Evolutionary conservation across 1,140 invertebrate species (phyloP).

Genomic region (Eupristina koningsbergeri): DNA sequence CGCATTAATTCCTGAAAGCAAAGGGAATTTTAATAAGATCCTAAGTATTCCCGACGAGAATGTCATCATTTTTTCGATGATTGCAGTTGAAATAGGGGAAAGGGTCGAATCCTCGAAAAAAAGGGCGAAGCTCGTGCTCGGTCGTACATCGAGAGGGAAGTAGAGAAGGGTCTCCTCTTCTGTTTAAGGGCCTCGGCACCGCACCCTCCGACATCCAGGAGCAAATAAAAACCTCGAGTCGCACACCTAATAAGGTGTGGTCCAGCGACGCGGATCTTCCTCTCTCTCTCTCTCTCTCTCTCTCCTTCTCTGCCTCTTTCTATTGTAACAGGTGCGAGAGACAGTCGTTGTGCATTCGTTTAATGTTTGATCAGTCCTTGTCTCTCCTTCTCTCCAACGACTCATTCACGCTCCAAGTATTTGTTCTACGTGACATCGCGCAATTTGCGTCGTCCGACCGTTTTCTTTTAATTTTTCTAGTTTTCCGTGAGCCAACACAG

Average conservation of each 20-base stretch:
- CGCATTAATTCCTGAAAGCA: background rate
- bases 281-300: too few relatives aligned
- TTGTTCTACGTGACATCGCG: constrained; percentile 56
- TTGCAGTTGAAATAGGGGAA: too few relatives aligned
- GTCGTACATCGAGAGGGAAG: background rate
- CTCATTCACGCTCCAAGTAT: constrained; percentile 15
- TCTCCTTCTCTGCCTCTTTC: too few relatives aligned
- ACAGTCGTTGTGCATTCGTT: background rate
- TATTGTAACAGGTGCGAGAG: constrained; percentile 62
- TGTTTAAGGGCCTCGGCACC: constrained; percentile 23
- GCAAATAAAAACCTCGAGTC: constrained; percentile 31
- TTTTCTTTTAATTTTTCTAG: background rate
- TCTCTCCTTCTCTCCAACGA: constrained; percentile 3
- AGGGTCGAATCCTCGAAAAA: too few relatives aligned
- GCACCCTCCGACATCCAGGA: constrained; percentile 2
- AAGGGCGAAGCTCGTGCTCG: background rate
- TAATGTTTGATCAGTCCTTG: constrained; percentile 57
- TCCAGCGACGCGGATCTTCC: background rate
- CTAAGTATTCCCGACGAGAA: background rate
- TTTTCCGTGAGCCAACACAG: background rate
- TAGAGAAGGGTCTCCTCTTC: background rate
- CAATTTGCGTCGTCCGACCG: background rate
- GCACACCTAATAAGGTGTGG: constrained; percentile 56
- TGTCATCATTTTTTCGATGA: background rate
- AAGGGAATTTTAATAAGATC: background rate